Evolutionary conservation across 2,113 vertebrate genomes (phyloP), one percentile per base, ranked within the genome.

Genomic region (Scomber colias): DNA sequence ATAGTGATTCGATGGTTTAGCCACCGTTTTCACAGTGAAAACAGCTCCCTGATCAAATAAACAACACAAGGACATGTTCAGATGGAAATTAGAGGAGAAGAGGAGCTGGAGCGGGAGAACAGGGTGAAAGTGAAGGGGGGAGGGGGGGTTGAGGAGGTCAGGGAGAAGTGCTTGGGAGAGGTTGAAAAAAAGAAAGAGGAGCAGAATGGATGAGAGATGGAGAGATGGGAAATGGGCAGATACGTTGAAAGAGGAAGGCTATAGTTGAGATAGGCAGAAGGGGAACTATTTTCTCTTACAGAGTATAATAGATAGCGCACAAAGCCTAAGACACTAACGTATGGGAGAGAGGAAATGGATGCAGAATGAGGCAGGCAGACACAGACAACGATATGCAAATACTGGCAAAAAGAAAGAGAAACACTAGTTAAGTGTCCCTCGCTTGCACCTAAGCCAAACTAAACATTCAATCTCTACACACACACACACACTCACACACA

Each of bases 1-100:
- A 55, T 76, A 92, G 80, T 63, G 86, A 92, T 88, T 89, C 75
- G 77, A 68, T 84, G 89, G 88, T 91, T 87, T 72, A 82, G 82
- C 82, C 77, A 51, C 15, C 56, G 79, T 77, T 90, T 86, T 91
- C 66, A 71, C 64, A 70, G 68, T 59, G 27, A 80, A 88, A 92
- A 73, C 82, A 84, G 67, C 72, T 70, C 86, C 24, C 57, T 44
- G 45, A 84, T 87, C 69, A 79, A 88, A 84, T 74, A 86, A 85
- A 88, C 86, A 85, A 62, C 77, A 76, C 85, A 75, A 81, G 75
- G 79, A 84, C 83, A 78, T 19, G 48, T 48, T 84, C 10, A 21
- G 77, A 85, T 74, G 51, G 68, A 75, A 78, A 82, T 66, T 48
- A 75, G 66, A 56, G 55, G 8, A 31, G 44, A 70, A 44, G 60